Percentiles rank a stretch among this genome's conserved stretches.
These are phyloP conservation scores for Brenthis hecate DNA, from an alignment of 2,888 invertebrate species.

Conservation along the genomic window DNA sequence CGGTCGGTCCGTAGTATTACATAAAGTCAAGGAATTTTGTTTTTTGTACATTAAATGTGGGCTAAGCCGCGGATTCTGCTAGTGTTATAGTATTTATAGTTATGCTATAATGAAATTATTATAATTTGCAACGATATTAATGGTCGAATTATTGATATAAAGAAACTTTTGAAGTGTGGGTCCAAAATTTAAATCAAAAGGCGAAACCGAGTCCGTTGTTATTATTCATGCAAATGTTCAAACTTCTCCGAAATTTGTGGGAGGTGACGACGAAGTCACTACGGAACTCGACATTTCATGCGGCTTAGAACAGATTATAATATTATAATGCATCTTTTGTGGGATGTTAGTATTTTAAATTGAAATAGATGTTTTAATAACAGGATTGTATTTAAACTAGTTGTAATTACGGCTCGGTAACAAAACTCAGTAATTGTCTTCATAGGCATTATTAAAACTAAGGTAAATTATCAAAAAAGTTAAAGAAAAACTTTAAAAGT, in stretches of 20 bases:
- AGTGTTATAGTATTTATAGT: no score
- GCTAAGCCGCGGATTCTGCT: no score
- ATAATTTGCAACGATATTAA: neutral
- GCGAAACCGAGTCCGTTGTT: conserved; percentile 33
- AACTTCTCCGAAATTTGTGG: conserved; percentile 33
- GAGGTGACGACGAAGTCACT: conserved; percentile 31
- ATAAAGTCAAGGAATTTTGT: no score
- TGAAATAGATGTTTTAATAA: conserved; percentile 1
- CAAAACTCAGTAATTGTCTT: no score
- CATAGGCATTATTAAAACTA: no score
- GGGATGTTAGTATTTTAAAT: conserved; percentile 2
- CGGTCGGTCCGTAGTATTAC: no score
- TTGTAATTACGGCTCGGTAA: no score
- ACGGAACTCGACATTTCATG: conserved; percentile 17
- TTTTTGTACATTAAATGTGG: no score
- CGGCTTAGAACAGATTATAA: conserved; percentile 21
- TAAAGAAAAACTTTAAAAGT: no score
- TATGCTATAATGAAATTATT: no score
- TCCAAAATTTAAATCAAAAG: conserved; percentile 35
- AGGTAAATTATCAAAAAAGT: no score
- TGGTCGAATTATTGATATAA: conserved; percentile 27
- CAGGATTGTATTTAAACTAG: no score
- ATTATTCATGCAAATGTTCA: conserved; percentile 39
- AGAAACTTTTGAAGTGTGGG: conserved; percentile 19
- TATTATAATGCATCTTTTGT: conserved; percentile 4